phyloP scores from a whole-genome alignment of 2,113 vertebrate species.

The Ploceus nigricollis region DNA sequence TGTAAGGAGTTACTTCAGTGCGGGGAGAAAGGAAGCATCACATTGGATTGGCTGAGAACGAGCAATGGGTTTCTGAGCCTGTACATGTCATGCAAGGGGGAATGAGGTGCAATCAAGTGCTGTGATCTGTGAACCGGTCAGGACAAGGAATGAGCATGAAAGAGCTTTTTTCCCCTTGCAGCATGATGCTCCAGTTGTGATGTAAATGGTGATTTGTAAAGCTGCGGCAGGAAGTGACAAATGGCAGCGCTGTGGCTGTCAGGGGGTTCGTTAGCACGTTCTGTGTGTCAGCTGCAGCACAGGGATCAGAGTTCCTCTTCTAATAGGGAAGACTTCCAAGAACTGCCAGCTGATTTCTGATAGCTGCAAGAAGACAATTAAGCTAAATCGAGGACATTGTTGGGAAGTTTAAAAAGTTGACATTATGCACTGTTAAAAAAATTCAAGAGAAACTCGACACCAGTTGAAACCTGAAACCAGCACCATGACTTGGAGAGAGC shows the following conservation, averaged over 20 bases:
- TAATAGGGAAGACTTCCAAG: neutral
- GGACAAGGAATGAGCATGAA: neutral
- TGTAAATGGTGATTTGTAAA: neutral
- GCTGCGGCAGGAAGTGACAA: neutral
- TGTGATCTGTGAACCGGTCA: neutral
- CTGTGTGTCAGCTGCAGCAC: neutral
- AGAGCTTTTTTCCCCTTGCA: neutral
- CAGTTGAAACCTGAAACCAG: neutral
- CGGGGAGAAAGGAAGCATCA: neutral
- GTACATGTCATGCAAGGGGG: neutral
- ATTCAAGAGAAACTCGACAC: neutral
- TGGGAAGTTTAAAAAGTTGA: slow-evolving; percentile 27
- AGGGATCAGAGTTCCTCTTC: neutral
- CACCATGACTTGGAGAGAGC: neutral
- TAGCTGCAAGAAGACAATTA: slow-evolving; percentile 54
- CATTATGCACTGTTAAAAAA: neutral
- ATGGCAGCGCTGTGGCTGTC: neutral
- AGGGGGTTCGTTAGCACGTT: neutral
- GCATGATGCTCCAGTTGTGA: neutral
- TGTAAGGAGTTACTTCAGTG: neutral
- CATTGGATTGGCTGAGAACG: neutral
- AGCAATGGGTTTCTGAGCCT: neutral
- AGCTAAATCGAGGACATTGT: slow-evolving; percentile 8
- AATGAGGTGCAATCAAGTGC: neutral
- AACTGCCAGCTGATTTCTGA: slow-evolving; percentile 13